phyloP scores from a whole-genome alignment of 2,888 invertebrate species.

The Plusia festucae region DNA sequence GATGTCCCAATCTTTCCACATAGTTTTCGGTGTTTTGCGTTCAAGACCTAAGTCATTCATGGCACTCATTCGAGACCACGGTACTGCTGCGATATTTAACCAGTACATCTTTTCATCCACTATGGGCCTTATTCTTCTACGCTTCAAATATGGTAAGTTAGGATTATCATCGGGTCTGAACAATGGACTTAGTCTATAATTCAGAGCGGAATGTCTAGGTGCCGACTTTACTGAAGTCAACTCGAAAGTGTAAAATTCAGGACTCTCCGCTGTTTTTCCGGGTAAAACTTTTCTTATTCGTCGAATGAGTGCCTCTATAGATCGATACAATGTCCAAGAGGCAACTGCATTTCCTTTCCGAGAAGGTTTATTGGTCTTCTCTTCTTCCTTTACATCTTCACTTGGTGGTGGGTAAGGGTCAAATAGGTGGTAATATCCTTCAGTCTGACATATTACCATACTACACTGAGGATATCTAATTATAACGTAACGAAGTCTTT shows the following conservation, averaged over 20 bases:
- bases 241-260: slow-evolving; percentile 89
- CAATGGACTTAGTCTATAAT: slow-evolving; percentile 82
- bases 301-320: slow-evolving; percentile 72
- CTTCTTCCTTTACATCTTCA: slow-evolving; percentile 54
- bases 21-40: slow-evolving; percentile 73
- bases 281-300: slow-evolving; percentile 71
- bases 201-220: slow-evolving; percentile 81
- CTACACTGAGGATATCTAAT: slow-evolving; percentile 89
- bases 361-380: slow-evolving; percentile 25
- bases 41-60: slow-evolving; percentile 78
- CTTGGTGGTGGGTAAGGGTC: slow-evolving; percentile 88
- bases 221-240: slow-evolving; percentile 88
- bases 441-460: slow-evolving; percentile 88
- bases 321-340: slow-evolving; percentile 84
- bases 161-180: slow-evolving; percentile 82
- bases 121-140: slow-evolving; percentile 68
- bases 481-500: slow-evolving; percentile 88
- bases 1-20: slow-evolving; percentile 92
- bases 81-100: slow-evolving; percentile 79
- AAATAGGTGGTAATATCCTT: slow-evolving; percentile 90
- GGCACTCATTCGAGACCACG: slow-evolving; percentile 81
- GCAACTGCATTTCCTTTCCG: slow-evolving; percentile 69
- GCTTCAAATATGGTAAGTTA: slow-evolving; percentile 76
- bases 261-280: slow-evolving; percentile 63
- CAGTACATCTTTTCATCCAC: slow-evolving; percentile 88